Conservation (phyloP, 1,140 invertebrate species). For the Bombus terrestris region DNA sequence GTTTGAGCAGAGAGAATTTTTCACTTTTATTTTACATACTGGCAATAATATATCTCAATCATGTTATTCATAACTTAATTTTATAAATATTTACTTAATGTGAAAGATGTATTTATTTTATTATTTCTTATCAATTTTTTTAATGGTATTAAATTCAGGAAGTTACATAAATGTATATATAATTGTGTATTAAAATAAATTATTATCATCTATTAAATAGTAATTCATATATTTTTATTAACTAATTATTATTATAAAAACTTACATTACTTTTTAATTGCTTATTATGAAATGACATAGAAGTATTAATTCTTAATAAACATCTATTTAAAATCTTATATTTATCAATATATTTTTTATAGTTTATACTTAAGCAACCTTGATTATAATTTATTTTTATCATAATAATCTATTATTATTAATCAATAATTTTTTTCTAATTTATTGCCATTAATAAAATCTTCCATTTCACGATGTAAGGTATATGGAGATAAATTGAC, state of each 20-base stretch:
- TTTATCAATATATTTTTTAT: background rate
- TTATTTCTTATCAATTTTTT: slow-evolving; percentile 45
- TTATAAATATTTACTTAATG: slow-evolving; percentile 38
- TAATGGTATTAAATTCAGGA: slow-evolving; percentile 38
- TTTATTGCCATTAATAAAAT: slow-evolving; percentile 18
- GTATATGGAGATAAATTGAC: slow-evolving; percentile 42
- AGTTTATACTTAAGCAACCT: background rate
- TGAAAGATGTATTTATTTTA: slow-evolving; percentile 38
- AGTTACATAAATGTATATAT: slow-evolving; percentile 22
- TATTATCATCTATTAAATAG: slow-evolving; percentile 1
- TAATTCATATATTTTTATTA: background rate
- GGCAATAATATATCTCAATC: slow-evolving; percentile 33
- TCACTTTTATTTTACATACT: slow-evolving; percentile 35
- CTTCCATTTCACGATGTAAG: slow-evolving; percentile 51
- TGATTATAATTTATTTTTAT: background rate
- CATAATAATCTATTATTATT: background rate
- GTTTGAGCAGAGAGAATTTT: slow-evolving; percentile 21
- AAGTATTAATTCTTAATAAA: background rate
- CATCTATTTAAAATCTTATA: slow-evolving; percentile 17
- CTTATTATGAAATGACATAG: background rate
- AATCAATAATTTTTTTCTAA: background rate
- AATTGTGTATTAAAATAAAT: slow-evolving; percentile 28
- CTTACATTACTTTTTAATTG: background rate
- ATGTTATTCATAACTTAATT: slow-evolving; percentile 41
- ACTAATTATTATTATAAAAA: slow-evolving; percentile 11